phyloP scores from a whole-genome alignment of 1,140 invertebrate genomes.

The Drosophila tsacasi region DNA sequence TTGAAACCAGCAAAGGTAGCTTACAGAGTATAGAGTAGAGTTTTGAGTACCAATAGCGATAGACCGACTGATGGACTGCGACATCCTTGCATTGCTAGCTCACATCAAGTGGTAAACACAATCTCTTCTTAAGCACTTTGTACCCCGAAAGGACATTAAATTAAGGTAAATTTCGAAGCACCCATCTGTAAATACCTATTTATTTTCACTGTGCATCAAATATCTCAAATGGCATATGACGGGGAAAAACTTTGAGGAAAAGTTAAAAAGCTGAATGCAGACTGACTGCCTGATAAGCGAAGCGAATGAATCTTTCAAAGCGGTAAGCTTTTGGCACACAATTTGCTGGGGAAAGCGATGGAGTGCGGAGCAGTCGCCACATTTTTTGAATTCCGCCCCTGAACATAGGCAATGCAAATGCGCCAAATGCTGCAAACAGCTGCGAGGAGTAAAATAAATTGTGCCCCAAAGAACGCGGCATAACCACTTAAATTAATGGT shows the following conservation, averaged over 20 bases:
- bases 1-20: background rate
- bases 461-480: conserved; percentile 30
- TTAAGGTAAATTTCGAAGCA: background rate
- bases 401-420: conserved; percentile 62
- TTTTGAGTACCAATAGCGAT: background rate
- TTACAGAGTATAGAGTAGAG: background rate
- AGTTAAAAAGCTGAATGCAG: conserved; percentile 49
- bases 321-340: conserved; percentile 33
- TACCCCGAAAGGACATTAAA: background rate
- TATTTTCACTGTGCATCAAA: background rate
- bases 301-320: conserved; percentile 58
- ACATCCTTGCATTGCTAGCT: background rate
- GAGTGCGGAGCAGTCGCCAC: conserved; percentile 28
- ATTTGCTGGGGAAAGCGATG: conserved; percentile 11
- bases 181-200: background rate
- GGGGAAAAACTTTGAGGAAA: conserved; percentile 49
- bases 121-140: background rate
- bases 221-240: conserved; percentile 45
- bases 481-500: conserved; percentile 51
- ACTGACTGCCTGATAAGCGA: conserved; percentile 64
- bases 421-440: conserved; percentile 56
- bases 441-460: conserved; percentile 44
- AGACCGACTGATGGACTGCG: background rate
- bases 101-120: background rate
- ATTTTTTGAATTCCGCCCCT: conserved; percentile 37